These are phyloP conservation scores for Atrichornis clamosus DNA, from an alignment of 2,113 vertebrate genomes.

Conservation along the genomic window DNA sequence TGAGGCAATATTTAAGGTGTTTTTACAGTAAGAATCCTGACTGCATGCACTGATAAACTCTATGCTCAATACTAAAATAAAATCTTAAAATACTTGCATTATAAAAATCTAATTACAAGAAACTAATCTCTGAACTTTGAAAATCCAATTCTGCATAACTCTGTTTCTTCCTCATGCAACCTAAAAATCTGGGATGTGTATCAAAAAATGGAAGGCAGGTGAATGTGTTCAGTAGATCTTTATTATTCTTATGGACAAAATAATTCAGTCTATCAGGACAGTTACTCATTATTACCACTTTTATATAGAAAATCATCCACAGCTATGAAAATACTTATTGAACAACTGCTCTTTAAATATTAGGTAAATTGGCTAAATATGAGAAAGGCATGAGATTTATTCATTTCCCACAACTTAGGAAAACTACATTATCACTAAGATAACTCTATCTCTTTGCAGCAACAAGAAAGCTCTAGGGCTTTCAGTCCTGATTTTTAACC, in stretches of 20 bases:
- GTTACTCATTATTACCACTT: background rate
- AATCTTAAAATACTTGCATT: background rate
- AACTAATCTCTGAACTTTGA: background rate
- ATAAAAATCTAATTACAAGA: background rate
- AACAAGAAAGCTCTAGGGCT: background rate
- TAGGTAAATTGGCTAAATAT: background rate
- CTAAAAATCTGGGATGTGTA: background rate
- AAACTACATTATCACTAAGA: background rate
- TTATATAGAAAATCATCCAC: background rate
- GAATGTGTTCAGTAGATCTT: background rate
- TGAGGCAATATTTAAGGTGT: background rate
- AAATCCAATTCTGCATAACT: background rate
- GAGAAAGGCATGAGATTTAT: background rate
- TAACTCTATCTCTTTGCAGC: background rate
- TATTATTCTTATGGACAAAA: background rate
- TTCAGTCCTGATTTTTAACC: background rate
- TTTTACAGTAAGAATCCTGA: background rate
- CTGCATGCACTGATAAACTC: background rate
- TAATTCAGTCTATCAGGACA: background rate
- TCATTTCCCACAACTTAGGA: background rate
- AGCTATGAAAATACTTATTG: background rate
- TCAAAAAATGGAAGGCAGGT: background rate
- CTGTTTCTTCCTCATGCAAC: background rate
- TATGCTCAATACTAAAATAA: background rate
- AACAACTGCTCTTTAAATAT: background rate